Percentiles rank a stretch among this genome's conserved stretches.
These are phyloP conservation scores for Cepaea hortensis DNA, from an alignment of 2,888 invertebrate species.

Conservation along the genomic window DNA sequence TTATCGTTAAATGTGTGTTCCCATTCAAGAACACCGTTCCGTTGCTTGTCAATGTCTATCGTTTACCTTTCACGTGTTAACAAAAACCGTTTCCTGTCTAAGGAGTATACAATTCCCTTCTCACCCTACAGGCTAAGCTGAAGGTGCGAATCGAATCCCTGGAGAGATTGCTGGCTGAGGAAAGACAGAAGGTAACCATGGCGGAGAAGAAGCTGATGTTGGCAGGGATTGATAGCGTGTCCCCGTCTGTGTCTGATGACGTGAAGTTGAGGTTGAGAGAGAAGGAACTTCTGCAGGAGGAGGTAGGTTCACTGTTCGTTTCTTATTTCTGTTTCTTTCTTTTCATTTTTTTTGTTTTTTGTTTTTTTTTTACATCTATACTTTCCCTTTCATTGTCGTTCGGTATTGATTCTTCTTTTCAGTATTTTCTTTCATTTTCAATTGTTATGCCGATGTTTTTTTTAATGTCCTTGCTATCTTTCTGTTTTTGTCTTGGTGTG, in stretches of 20 bases:
- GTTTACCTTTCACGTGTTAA: too few species aligned
- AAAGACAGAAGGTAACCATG: constrained; percentile 69
- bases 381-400: neutral
- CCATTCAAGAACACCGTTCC: too few species aligned
- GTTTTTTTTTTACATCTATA: neutral
- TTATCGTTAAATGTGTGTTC: too few species aligned
- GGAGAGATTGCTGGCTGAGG: constrained; percentile 73
- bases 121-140: constrained; percentile 66
- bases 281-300: constrained; percentile 71
- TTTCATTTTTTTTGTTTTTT: neutral
- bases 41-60: too few species aligned
- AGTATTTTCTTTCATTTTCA: neutral
- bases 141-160: constrained; percentile 71
- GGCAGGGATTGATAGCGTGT: constrained; percentile 60
- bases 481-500: too few species aligned
- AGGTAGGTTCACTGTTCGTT: constrained; percentile 58
- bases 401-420: neutral
- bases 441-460: too few species aligned
- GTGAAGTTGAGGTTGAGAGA: constrained; percentile 70
- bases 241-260: constrained; percentile 69
- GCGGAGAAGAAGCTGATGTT: constrained; percentile 71
- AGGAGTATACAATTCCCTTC: neutral
- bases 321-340: neutral
- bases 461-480: too few species aligned
- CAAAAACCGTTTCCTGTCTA: too few species aligned